Conservation (phyloP, 2,113 vertebrate genomes). For the Sapayoa aenigma region DNA sequence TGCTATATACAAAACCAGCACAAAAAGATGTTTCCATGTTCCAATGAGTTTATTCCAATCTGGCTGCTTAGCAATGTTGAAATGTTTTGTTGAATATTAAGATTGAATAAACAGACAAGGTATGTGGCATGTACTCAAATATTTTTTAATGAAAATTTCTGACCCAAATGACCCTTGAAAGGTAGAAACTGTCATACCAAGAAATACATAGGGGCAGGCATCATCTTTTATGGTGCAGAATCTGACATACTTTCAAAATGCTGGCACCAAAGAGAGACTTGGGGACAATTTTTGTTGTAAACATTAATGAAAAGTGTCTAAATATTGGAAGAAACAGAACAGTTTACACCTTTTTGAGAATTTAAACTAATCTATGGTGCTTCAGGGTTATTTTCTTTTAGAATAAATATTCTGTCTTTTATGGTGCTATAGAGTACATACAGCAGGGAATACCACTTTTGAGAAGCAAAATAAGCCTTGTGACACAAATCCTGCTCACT, state of each 20-base stretch:
- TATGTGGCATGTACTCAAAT: conserved; percentile 50
- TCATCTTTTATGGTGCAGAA: neutral
- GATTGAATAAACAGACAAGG: conserved; percentile 49
- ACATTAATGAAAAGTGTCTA: neutral
- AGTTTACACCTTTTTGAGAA: neutral
- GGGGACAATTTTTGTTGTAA: neutral
- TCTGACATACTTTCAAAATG: neutral
- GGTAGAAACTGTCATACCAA: conserved; percentile 48
- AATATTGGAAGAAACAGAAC: neutral
- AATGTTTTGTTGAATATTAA: conserved; percentile 48
- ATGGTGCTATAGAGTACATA: neutral
- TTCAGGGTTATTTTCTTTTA: neutral
- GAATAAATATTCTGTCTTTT: neutral
- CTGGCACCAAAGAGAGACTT: neutral
- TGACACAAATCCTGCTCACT: conserved; percentile 11
- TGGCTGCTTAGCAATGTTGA: conserved; percentile 41
- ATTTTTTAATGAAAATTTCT: conserved; percentile 65
- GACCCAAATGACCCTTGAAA: conserved; percentile 31
- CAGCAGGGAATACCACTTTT: neutral
- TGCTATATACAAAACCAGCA: neutral
- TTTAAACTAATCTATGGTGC: neutral
- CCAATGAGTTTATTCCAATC: neutral
- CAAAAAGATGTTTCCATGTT: neutral
- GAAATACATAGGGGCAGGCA: neutral
- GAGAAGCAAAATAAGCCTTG: neutral